Conservation (phyloP, 2,797 vertebrate species). For the Orientallactaga sibirica region DNA sequence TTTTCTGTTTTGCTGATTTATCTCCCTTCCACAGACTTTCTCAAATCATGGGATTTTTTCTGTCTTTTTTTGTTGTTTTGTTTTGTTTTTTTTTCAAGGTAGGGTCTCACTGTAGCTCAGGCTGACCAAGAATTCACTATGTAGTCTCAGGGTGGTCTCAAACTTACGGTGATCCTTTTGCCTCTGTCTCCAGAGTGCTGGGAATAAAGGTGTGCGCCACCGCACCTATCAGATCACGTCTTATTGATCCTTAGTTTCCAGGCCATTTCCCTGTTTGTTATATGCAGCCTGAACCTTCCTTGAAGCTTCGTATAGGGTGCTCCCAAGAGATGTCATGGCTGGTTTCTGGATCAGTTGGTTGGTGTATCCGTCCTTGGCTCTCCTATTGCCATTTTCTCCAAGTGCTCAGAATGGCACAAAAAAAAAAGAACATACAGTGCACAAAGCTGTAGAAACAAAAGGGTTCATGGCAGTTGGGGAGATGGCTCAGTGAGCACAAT, state of each 20-base stretch:
- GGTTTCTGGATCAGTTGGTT: constrained; percentile 51
- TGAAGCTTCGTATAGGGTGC: neutral
- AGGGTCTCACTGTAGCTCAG: no score
- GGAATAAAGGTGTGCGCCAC: no score
- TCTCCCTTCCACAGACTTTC: neutral
- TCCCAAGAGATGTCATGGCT: constrained; percentile 64
- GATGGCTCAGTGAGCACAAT: no score
- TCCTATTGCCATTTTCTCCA: neutral
- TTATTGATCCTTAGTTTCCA: accelerated
- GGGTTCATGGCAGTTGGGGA: neutral
- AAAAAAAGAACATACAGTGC: neutral
- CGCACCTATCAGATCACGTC: neutral
- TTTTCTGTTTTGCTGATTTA: neutral
- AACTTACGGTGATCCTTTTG: no score
- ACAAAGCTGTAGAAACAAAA: neutral
- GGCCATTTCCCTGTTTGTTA: neutral
- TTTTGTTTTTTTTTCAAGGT: no score
- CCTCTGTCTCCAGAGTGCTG: no score
- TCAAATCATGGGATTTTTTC: neutral
- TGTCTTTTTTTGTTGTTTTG: no score
- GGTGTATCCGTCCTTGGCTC: neutral
- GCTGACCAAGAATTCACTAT: no score
- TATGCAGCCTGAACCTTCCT: neutral
- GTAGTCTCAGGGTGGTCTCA: no score
- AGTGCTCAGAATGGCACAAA: accelerated